Base-by-base conservation (phyloP, 2,797 vertebrate species). In the Karalla daura region DNA sequence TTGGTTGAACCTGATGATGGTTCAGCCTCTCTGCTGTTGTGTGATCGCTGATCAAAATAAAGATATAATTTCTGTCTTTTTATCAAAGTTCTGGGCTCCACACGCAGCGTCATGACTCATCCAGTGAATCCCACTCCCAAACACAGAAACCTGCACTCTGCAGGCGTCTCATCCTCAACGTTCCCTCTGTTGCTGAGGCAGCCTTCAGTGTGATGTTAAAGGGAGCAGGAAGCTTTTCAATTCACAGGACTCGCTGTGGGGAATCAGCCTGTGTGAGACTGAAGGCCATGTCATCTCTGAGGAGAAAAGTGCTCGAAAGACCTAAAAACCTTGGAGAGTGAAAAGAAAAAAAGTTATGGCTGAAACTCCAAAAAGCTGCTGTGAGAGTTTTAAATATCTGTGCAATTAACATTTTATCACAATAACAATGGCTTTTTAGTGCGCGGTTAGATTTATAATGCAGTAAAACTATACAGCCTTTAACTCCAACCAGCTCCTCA, bases 301-400 rank as follows among this genome's bases (percentile, higher is more conserved):
- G 54, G 55, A 18, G 33, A 46, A 68, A 81, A 43, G 39, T 55
- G 63, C 77, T 82, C 49, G 71, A 66, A 73, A 80, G 51, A 71
- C 52, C 49, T 63, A 68, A 85, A 84, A 85, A 84, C 73, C 74
- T 71, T 24, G 30, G 37, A 85, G 75, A 50, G 63, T 76, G 28
- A 10, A 30, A 51, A 61, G 41, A 66, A 63, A 47, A 50, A 0
- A 37, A 67, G 60, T 74, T 60, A 45, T 33, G 63, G 17, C 12
- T 39, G 15, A 70, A 30, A 35, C 23, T 15, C 28, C 65, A 40
- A 84, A 63, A 65, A 47, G 58, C 51, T 7, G 2, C 62, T 61
- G 36, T 14, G 3, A 9, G 15, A 37, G 28, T 61, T 45, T 23
- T 64, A 50, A 12, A 27, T 40, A 4, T 39, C 21, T 14, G n/a